A percentile compares a stretch with the other conserved stretches of the same genome.
phyloP scores from a whole-genome alignment of 2,888 invertebrate species.

The Psylliodes chrysocephalus region DNA sequence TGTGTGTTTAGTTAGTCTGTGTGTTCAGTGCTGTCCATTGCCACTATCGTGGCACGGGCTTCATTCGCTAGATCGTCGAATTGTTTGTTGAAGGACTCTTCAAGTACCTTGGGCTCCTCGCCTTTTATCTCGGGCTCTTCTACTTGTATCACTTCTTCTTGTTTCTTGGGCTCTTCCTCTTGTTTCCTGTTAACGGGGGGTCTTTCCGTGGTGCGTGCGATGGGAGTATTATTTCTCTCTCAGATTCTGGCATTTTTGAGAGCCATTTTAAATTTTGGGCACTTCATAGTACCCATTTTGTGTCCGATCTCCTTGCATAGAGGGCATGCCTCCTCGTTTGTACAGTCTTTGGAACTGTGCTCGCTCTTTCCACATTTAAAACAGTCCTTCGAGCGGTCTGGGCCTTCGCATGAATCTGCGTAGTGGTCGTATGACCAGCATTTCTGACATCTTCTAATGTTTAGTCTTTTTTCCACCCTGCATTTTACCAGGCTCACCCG shows the following conservation, averaged over 20 bases:
- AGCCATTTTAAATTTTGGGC: slow-evolving; percentile 11
- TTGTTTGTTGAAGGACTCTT: background rate
- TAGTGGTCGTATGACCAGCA: slow-evolving; percentile 24
- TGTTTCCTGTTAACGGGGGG: background rate
- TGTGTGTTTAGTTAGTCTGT: background rate
- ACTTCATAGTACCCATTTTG: slow-evolving; percentile 9
- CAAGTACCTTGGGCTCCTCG: too few relatives aligned
- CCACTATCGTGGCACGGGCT: too few relatives aligned
- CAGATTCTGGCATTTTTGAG: background rate
- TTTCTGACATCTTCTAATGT: background rate
- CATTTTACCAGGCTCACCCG: slow-evolving; percentile 12
- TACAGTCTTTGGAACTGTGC: slow-evolving; percentile 3
- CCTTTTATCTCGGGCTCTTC: too few relatives aligned
- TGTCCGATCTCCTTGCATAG: slow-evolving; percentile 1
- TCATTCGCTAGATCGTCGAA: too few relatives aligned
- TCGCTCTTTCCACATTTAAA: slow-evolving; percentile 6
- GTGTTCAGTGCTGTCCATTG: background rate
- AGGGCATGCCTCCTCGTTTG: background rate
- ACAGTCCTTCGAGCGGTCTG: background rate
- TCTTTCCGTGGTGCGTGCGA: background rate
- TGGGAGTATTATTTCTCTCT: background rate
- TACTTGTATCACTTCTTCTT: too few relatives aligned
- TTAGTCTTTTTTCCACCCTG: background rate
- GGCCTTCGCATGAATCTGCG: background rate
- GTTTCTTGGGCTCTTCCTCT: too few relatives aligned